phyloP scores from a whole-genome alignment of 2,113 vertebrate species.

The Cariama cristata region DNA sequence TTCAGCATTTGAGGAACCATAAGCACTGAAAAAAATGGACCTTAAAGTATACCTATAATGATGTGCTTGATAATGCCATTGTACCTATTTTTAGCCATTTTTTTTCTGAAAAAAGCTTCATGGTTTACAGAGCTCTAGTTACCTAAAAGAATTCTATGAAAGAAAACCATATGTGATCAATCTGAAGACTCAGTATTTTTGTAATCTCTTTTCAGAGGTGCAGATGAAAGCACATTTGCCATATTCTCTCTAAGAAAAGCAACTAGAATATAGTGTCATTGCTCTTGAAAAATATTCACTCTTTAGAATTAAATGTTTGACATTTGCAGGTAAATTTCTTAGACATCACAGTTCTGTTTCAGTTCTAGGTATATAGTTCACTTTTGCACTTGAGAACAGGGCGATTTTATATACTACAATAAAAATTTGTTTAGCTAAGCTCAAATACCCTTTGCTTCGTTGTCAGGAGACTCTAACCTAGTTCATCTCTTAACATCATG shows the following conservation, averaged over 20 bases:
- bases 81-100: not conserved
- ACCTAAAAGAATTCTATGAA: not conserved
- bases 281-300: not conserved
- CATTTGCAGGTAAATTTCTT: not conserved
- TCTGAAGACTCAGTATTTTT: not conserved
- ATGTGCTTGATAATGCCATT: not conserved
- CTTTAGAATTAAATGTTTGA: not conserved
- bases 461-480: constrained; percentile 13
- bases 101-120: not conserved
- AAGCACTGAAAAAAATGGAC: not conserved
- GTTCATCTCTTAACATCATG: not conserved
- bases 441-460: not conserved
- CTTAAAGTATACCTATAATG: not conserved
- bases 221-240: not conserved
- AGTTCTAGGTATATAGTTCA: not conserved
- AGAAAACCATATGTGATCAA: not conserved
- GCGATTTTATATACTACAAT: not conserved
- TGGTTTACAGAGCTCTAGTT: not conserved
- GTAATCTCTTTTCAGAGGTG: not conserved
- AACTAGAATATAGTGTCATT: not conserved
- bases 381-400: not conserved
- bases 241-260: not conserved
- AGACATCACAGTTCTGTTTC: not conserved
- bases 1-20: not conserved
- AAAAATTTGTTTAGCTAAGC: constrained; percentile 17